Conservation (phyloP, 2,797 vertebrate species). For the Anguilla anguilla region DNA sequence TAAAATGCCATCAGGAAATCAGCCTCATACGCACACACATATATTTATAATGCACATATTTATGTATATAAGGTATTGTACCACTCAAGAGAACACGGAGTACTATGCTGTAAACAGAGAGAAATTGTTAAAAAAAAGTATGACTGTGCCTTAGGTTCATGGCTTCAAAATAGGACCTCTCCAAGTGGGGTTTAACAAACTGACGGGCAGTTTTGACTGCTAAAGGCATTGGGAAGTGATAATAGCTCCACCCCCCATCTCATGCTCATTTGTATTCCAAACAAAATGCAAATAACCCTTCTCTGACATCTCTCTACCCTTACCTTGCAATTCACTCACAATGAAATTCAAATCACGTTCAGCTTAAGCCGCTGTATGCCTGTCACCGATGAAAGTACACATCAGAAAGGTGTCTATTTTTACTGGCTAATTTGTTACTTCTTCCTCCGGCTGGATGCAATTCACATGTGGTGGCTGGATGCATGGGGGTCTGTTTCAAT, state of each 20-base stretch:
- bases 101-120: neutral
- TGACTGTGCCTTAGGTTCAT: conserved; percentile 2
- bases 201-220: conserved; percentile 9
- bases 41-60: too few relatives aligned
- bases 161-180: conserved; percentile 10
- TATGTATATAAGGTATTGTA: neutral
- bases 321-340: conserved; percentile 45
- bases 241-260: neutral
- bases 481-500: conserved; percentile 28
- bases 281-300: conserved; percentile 55
- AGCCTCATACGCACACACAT: too few relatives aligned
- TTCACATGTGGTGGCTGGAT: conserved; percentile 49
- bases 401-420: conserved; percentile 45
- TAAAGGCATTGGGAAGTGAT: conserved; percentile 14
- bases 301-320: conserved; percentile 47
- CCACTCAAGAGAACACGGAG: neutral
- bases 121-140: neutral
- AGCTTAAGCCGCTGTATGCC: conserved; percentile 38
- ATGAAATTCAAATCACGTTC: conserved; percentile 47
- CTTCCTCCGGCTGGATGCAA: conserved; percentile 34
- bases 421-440: conserved; percentile 46
- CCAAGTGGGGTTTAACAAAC: conserved; percentile 6
- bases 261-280: conserved; percentile 54
- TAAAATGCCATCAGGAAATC: too few relatives aligned
- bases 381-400: conserved; percentile 16